These are phyloP conservation scores for Phylloscopus trochiloides DNA, from an alignment of 2,113 vertebrate species.

Conservation along the genomic window DNA sequence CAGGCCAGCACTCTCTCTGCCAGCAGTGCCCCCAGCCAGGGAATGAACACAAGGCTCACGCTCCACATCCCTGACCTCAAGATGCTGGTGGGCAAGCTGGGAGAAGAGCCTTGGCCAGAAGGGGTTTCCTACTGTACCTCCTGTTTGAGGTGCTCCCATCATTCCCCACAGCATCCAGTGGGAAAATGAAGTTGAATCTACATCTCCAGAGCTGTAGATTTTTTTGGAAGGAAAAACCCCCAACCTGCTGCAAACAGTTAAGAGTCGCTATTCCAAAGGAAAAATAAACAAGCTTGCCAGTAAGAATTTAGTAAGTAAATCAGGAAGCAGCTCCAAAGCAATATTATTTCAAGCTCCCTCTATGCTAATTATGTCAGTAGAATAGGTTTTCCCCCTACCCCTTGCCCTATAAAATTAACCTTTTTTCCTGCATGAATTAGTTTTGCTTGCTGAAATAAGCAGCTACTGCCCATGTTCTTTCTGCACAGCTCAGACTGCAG, in stretches of 20 bases:
- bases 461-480: not conserved
- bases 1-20: not conserved
- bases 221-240: not conserved
- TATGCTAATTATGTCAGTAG: not conserved
- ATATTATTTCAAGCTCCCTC: not conserved
- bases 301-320: not conserved
- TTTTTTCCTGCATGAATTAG: not conserved
- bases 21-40: too few species aligned
- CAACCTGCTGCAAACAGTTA: not conserved
- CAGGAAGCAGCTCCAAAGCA: not conserved
- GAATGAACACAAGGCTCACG: rapidly evolving
- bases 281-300: not conserved
- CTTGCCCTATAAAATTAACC: not conserved
- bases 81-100: not conserved
- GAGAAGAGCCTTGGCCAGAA: not conserved
- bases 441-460: not conserved
- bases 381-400: not conserved
- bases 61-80: not conserved
- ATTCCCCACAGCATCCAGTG: rapidly evolving
- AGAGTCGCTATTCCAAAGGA: not conserved
- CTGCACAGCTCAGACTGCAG: not conserved
- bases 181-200: not conserved
- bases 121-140: not conserved
- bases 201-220: not conserved
- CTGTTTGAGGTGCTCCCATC: rapidly evolving